Conservation (phyloP, 2,797 vertebrate species). For the Gallirallus australis region DNA sequence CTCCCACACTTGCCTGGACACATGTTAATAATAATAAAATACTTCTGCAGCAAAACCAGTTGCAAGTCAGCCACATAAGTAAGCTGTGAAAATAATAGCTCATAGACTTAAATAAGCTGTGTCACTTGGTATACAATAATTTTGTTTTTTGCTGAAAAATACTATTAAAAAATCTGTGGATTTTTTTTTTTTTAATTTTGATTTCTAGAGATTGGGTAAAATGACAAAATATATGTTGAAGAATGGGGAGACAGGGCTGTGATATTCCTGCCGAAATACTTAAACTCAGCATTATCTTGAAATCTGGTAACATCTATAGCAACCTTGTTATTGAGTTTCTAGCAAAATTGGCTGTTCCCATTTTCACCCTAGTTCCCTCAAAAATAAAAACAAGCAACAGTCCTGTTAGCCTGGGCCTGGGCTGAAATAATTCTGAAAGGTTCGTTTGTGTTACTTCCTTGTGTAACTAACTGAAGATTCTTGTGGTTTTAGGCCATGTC, state of each 20-base stretch:
- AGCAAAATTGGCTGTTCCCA: neutral
- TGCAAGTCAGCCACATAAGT: neutral
- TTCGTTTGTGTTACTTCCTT: neutral
- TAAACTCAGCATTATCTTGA: neutral
- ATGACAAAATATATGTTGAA: neutral
- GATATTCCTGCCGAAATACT: neutral
- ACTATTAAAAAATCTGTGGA: neutral
- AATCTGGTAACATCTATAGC: neutral
- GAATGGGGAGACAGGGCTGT: neutral
- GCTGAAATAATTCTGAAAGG: neutral
- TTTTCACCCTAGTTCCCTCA: neutral
- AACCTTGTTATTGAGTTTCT: neutral
- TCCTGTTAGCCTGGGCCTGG: neutral
- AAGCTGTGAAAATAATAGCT: neutral
- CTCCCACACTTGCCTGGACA: neutral
- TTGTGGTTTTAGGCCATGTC: constrained; percentile 91
- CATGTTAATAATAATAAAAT: neutral
- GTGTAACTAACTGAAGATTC: neutral
- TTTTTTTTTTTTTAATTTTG: neutral
- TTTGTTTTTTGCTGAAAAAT: neutral
- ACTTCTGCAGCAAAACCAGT: neutral
- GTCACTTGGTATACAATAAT: neutral
- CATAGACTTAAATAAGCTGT: neutral
- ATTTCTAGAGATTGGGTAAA: neutral
- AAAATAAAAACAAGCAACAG: neutral